These are phyloP conservation scores for Agrotis segetum DNA, from an alignment of 2,888 invertebrate genomes.

Conservation along the genomic window DNA sequence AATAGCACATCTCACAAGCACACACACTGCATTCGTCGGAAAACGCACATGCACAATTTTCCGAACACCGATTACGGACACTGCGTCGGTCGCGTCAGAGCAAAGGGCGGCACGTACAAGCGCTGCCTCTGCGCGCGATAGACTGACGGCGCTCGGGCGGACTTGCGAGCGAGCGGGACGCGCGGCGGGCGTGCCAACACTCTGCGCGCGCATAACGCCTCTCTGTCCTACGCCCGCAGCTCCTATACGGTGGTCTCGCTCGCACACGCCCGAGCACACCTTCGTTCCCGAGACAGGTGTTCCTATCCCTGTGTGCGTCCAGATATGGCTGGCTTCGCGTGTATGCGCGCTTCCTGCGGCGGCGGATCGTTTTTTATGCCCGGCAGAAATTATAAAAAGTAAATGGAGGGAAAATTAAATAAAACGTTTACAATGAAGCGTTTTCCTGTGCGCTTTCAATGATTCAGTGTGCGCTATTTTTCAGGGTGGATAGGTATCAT, in stretches of 20 bases:
- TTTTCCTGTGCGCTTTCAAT: slow-evolving; percentile 90
- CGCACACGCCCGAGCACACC: slow-evolving; percentile 87
- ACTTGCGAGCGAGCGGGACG: slow-evolving; percentile 86
- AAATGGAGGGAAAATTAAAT: slow-evolving; percentile 91
- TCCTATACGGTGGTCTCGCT: slow-evolving; percentile 78
- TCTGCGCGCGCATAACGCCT: slow-evolving; percentile 87
- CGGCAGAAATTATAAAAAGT: slow-evolving; percentile 91
- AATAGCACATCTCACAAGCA: slow-evolving; percentile 91
- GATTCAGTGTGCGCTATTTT: slow-evolving; percentile 89
- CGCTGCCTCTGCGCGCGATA: slow-evolving; percentile 89
- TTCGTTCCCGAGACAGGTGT: slow-evolving; percentile 91
- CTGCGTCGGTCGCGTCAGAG: slow-evolving; percentile 89
- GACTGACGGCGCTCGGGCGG: slow-evolving; percentile 84
- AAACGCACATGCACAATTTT: slow-evolving; percentile 91
- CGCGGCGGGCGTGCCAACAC: slow-evolving; percentile 88
- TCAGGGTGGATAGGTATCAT: slow-evolving; percentile 83
- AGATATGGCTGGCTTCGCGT: slow-evolving; percentile 75
- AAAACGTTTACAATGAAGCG: slow-evolving; percentile 91
- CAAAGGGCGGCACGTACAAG: slow-evolving; percentile 86
- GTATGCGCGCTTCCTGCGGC: slow-evolving; percentile 90
- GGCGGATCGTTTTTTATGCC: slow-evolving; percentile 90
- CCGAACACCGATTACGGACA: slow-evolving; percentile 90
- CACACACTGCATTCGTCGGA: slow-evolving; percentile 90
- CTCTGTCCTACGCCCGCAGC: slow-evolving; percentile 77
- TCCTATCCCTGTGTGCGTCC: slow-evolving; percentile 87